Evolutionary conservation across 2,797 vertebrate species (phyloP), one percentile per base, ranked within the genome.

Genomic region (Crenuchus spilurus): DNA sequence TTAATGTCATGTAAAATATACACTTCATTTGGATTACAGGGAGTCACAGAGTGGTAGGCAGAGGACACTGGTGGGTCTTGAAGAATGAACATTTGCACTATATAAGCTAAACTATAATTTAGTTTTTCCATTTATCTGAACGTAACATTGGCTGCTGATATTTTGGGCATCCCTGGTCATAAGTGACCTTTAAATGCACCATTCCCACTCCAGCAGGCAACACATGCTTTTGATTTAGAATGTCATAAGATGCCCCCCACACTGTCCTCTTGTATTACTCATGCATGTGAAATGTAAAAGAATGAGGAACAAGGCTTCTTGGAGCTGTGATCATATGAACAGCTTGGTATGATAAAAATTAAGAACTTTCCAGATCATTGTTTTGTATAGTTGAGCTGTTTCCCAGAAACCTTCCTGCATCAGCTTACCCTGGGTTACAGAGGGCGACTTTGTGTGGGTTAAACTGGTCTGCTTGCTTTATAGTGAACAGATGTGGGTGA

Each of bases 141-240:
- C n/a, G n/a, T n/a, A n/a, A n/a, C n/a, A n/a, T n/a, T n/a, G n/a
- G n/a, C n/a, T n/a, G n/a, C n/a, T n/a, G n/a, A n/a, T 33, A 14
- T 18, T 33, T 35, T 46, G 33, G 16, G 33, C n/a, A n/a, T n/a
- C n/a, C n/a, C n/a, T n/a, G n/a, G 35, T 52, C 10, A 22, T 26
- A 52, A 20, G 24, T 71, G 46, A 49, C 22, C 42, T n/a, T 51
- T 30, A 72, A 72, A 71, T 39, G 39, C 33, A 8, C 44, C 42
- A 28, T 46, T 20, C 31, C 60, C 42, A 49, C 10, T 48, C 48
- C 35, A 42, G 24, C 48, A n/a, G 37, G 28, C 51, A 30, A 72
- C 46, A 51, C 44, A 42, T 74, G 75, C 72, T 72, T 72, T 39
- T 20, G 0, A 44, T 82, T 69, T 46, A 4, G 70, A 69, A 71